Percentiles rank a stretch among this genome's conserved stretches.
phyloP scores from a whole-genome alignment of 2,888 invertebrate species.

The Agrypnus murinus region DNA sequence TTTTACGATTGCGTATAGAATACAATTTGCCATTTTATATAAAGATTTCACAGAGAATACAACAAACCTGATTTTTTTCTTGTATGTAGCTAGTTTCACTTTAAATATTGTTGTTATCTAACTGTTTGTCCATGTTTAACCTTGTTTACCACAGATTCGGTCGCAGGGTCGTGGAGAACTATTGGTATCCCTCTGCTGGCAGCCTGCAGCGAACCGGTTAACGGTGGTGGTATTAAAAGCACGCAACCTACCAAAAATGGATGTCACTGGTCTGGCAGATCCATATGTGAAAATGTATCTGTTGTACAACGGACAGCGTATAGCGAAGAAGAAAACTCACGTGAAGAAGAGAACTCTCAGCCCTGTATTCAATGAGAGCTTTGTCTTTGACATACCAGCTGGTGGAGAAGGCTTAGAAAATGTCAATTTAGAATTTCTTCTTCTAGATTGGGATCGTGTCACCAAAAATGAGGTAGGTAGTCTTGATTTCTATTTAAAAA shows the following conservation, averaged over 20 bases:
- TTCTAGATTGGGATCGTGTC: conserved; percentile 98
- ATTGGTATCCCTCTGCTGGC: conserved; percentile 97
- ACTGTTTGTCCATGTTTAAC: neutral
- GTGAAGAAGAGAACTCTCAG: conserved; percentile 98
- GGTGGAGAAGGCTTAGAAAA: conserved; percentile 85
- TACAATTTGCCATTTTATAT: neutral
- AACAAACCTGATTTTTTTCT: too few species aligned
- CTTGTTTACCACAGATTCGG: conserved; percentile 79
- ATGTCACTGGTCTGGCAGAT: conserved; percentile 97
- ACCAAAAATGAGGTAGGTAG: conserved; percentile 94
- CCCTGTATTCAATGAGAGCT: conserved; percentile 99
- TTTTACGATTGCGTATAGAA: neutral
- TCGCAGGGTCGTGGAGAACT: conserved; percentile 96
- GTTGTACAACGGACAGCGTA: conserved; percentile 96
- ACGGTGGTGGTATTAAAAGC: conserved; percentile 98
- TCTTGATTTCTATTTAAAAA: neutral
- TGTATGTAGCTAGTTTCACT: too few species aligned
- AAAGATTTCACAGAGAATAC: neutral
- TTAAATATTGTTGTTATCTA: too few species aligned
- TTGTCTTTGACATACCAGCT: conserved; percentile 94
- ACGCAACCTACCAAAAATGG: conserved; percentile 97
- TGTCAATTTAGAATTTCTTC: conserved; percentile 89
- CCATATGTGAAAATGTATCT: conserved; percentile 98
- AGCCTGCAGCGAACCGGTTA: conserved; percentile 95
- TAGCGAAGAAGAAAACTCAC: conserved; percentile 99